Evolutionary conservation across 2,888 invertebrate genomes (phyloP).

Genomic region (Cephus sareptanus): DNA sequence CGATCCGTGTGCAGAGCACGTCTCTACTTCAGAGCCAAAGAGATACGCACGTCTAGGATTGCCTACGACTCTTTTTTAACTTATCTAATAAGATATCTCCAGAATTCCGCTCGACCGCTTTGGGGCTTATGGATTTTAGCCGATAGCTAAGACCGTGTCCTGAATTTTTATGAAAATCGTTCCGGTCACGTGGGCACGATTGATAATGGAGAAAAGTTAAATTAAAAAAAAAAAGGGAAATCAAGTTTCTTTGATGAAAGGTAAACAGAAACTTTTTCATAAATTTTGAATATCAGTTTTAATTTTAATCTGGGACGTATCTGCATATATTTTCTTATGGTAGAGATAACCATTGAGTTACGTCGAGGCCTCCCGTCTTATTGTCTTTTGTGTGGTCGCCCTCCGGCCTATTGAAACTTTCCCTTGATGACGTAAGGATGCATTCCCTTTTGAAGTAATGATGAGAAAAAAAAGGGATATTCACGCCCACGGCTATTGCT

Average conservation of each 20-base stretch:
- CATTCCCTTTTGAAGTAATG: neutral
- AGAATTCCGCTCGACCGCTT: neutral
- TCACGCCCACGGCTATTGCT: too few species aligned
- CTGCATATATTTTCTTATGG: too few species aligned
- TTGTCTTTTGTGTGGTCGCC: neutral
- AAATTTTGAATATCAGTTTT: too few species aligned
- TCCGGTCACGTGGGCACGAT: too few species aligned
- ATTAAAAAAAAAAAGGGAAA: too few species aligned
- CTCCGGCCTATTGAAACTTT: neutral
- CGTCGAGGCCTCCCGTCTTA: neutral
- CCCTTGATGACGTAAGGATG: slow-evolving; percentile 6
- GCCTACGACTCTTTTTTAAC: slow-evolving; percentile 1
- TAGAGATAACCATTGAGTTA: too few species aligned
- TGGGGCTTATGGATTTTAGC: neutral
- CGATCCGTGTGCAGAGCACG: slow-evolving; percentile 1
- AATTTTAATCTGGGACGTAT: too few species aligned
- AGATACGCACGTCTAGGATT: neutral
- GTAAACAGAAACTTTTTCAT: too few species aligned
- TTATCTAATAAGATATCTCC: slow-evolving; percentile 2
- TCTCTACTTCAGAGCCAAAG: neutral
- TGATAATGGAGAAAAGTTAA: too few species aligned
- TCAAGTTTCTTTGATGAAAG: too few species aligned
- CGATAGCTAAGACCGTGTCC: neutral
- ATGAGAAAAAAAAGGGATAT: too few species aligned
- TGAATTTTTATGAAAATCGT: too few species aligned